Evolutionary conservation across 1,140 invertebrate species (phyloP), one percentile per base, ranked within the genome.

Genomic region (Nomia melanderi): DNA sequence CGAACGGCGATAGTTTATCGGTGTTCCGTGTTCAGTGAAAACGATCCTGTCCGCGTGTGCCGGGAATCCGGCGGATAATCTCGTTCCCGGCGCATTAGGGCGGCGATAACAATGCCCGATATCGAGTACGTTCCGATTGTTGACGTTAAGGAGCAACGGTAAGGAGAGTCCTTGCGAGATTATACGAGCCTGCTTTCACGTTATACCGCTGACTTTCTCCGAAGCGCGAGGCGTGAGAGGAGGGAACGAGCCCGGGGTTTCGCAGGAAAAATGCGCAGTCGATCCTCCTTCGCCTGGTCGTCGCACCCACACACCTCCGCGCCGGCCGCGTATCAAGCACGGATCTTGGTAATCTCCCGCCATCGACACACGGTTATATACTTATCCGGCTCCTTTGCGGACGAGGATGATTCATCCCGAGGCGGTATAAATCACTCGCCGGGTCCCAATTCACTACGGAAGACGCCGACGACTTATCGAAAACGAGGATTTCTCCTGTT

Each of bases 281-380:
- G 76, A 83, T 82, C 75, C 77, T 80, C 80, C 80, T 83, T 85
- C 64, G 80, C 50, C 54, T 77, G 70, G 36, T 79, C 80, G 83
- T 78, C 77, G 86, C 89, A 90, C 87, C 89, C 90, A 91, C 89
- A 89, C 87, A 88, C 85, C 78, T 84, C 83, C 84, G 87, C 86
- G 77, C 70, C 47, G 59, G 56, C 53, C 76, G 69, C 81, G 87
- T 89, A 91, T 91, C 89, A 86, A 84, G 81, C 78, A 86, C 86
- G 76, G 82, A 89, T 90, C 90, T 88, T 79, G 76, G 85, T 89
- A 91, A 91, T 91, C 90, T 76, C 44, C 88, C 76, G 79, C 79
- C 90, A 91, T 90, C 89, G 89, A 90, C 88, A 89, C 87, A 84
- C 82, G 81, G 84, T 86, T 83, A 79, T 88, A 86, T 87, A 81